Percentiles rank a stretch among this genome's conserved stretches.
phyloP scores from a whole-genome alignment of 2,888 invertebrate genomes.

The Dynastes tityus region DNA sequence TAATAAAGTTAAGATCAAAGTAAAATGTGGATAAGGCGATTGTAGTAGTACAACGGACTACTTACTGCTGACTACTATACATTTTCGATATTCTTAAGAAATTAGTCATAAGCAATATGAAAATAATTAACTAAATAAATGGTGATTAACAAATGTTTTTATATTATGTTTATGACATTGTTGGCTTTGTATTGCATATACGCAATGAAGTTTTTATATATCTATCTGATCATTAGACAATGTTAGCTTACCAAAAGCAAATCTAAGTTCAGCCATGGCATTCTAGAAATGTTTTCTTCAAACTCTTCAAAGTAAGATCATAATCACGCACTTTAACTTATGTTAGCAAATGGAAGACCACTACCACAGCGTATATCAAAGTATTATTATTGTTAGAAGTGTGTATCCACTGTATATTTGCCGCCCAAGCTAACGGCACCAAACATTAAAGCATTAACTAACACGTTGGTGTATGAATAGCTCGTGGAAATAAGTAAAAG shows the following conservation, averaged over 20 bases:
- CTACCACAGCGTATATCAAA: constrained; percentile 47
- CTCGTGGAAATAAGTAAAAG: constrained; percentile 45
- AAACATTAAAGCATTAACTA: constrained; percentile 61
- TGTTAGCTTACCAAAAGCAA: constrained; percentile 66
- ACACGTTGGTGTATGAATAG: constrained; percentile 60
- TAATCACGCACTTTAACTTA: constrained; percentile 33
- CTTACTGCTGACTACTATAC: too few relatives aligned
- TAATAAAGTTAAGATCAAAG: too few relatives aligned
- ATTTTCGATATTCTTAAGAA: too few relatives aligned
- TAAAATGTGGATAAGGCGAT: too few relatives aligned
- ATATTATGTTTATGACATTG: too few relatives aligned
- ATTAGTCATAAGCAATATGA: too few relatives aligned
- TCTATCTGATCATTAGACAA: not conserved
- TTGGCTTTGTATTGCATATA: too few relatives aligned
- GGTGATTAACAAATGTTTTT: too few relatives aligned
- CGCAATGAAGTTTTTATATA: too few relatives aligned
- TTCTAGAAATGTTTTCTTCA: constrained; percentile 47
- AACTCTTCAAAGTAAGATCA: constrained; percentile 16
- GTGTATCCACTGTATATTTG: constrained; percentile 53
- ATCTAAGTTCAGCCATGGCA: constrained; percentile 70
- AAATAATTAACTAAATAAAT: too few relatives aligned
- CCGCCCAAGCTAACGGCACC: constrained; percentile 42
- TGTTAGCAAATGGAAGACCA: constrained; percentile 31
- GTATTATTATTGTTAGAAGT: constrained; percentile 19
- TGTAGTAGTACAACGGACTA: too few relatives aligned